These are phyloP conservation scores for Monarcha castaneiventris DNA, from an alignment of 2,113 vertebrate species.

Conservation along the genomic window DNA sequence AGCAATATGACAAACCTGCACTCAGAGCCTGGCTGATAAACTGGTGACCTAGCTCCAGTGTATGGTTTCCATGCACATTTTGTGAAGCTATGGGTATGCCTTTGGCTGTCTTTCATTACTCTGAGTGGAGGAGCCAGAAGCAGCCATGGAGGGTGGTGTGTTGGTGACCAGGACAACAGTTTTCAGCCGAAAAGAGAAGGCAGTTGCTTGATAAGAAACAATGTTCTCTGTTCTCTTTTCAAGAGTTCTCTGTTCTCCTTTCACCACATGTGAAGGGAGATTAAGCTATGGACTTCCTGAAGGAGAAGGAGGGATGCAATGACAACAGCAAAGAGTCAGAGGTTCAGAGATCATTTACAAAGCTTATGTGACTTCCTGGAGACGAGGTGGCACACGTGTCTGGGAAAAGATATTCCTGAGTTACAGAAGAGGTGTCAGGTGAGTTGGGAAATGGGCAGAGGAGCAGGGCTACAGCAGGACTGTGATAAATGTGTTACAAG, in stretches of 20 bases:
- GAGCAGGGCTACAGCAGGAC: not conserved
- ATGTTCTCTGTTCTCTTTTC: not conserved
- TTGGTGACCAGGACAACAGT: not conserved
- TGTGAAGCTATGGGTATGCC: not conserved
- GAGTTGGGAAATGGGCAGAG: not conserved
- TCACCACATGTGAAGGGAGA: fast-evolving
- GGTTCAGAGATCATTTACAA: not conserved
- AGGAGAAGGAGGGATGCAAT: not conserved
- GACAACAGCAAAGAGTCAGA: not conserved
- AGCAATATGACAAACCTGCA: not conserved
- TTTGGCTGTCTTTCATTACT: not conserved
- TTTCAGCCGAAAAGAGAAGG: not conserved
- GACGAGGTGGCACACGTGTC: not conserved
- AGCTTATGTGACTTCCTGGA: not conserved
- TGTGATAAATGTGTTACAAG: not conserved
- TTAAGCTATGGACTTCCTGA: not conserved
- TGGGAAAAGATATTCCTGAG: not conserved
- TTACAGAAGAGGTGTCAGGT: not conserved
- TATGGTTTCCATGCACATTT: not conserved
- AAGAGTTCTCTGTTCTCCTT: not conserved
- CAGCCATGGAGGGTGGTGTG: not conserved
- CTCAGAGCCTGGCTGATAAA: not conserved
- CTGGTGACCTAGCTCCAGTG: not conserved
- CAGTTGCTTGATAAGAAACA: not conserved
- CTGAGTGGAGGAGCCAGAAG: not conserved